These are phyloP conservation scores for Rhodophaea formosa DNA, from an alignment of 2,888 invertebrate species.

Conservation along the genomic window DNA sequence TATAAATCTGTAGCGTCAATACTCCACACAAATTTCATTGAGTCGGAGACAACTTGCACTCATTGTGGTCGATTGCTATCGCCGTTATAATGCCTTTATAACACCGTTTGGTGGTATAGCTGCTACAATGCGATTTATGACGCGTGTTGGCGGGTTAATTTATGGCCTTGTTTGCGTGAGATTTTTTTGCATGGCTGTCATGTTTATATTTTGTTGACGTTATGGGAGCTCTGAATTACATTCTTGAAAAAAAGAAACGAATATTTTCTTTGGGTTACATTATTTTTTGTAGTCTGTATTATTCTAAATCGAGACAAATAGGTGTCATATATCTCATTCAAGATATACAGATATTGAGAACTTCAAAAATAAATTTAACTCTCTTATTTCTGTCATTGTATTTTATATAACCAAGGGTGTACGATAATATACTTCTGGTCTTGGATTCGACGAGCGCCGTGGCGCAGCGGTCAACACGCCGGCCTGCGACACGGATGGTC, in stretches of 20 bases:
- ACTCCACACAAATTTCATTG: conserved; percentile 36
- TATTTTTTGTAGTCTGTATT: no score
- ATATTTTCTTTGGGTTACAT: no score
- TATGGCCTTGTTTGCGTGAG: conserved; percentile 16
- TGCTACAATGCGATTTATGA: conserved; percentile 19
- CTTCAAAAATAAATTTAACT: no score
- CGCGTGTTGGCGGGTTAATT: conserved; percentile 13
- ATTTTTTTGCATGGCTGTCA: not conserved
- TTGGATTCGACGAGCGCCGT: no score
- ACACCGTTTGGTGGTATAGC: conserved; percentile 1
- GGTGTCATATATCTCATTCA: no score
- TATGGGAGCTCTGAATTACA: not conserved
- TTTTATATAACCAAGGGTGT: no score
- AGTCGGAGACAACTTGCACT: conserved; percentile 30
- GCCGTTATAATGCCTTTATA: conserved; percentile 13
- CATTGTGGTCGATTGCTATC: conserved; percentile 26
- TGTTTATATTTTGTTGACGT: conserved; percentile 1
- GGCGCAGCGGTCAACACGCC: no score
- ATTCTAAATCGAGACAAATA: no score
- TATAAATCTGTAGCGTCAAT: conserved; percentile 39
- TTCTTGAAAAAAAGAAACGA: not conserved
- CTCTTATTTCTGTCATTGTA: no score
- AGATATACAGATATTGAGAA: no score
- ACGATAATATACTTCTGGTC: no score
- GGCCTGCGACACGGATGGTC: no score